A percentile compares a stretch with the other conserved stretches of the same genome.
Conservation (phyloP, 2,888 invertebrate species). For the Acronicta aceris region DNA sequence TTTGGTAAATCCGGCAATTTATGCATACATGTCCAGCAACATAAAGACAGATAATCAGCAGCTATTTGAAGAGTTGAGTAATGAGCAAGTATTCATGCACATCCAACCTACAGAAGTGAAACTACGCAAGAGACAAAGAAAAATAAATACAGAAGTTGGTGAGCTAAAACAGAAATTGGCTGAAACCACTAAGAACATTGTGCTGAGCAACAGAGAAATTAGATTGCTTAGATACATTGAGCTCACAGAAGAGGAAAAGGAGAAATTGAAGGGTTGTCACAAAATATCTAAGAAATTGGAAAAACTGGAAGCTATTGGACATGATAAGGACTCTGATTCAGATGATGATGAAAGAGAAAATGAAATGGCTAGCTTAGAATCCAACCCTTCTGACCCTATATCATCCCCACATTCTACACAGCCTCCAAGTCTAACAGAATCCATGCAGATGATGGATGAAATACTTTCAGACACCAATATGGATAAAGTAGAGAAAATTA, state of each 20-base stretch:
- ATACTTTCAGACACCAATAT: constrained; percentile 94
- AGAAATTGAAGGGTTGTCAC: constrained; percentile 96
- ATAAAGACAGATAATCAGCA: constrained; percentile 92
- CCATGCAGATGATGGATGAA: constrained; percentile 96
- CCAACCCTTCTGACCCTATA: constrained; percentile 93
- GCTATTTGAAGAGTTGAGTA: constrained; percentile 95
- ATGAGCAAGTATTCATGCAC: constrained; percentile 96
- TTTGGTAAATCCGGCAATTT: constrained; percentile 95
- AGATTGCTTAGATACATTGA: constrained; percentile 96
- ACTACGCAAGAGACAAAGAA: constrained; percentile 95
- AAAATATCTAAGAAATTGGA: constrained; percentile 98
- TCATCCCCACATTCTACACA: constrained; percentile 94
- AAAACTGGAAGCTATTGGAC: constrained; percentile 94
- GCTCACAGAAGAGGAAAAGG: constrained; percentile 97
- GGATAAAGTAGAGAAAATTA: constrained; percentile 95
- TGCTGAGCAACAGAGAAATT: constrained; percentile 97
- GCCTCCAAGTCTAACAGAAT: constrained; percentile 95
- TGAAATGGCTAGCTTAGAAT: constrained; percentile 95
- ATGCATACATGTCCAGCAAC: constrained; percentile 91
- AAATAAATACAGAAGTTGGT: constrained; percentile 97
- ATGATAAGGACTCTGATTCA: constrained; percentile 93
- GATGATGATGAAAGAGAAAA: constrained; percentile 92
- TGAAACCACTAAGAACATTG: constrained; percentile 95
- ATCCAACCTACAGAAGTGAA: constrained; percentile 96
- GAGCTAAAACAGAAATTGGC: constrained; percentile 95